phyloP scores from a whole-genome alignment of 2,797 vertebrate species.

The Clarias fuscus region DNA sequence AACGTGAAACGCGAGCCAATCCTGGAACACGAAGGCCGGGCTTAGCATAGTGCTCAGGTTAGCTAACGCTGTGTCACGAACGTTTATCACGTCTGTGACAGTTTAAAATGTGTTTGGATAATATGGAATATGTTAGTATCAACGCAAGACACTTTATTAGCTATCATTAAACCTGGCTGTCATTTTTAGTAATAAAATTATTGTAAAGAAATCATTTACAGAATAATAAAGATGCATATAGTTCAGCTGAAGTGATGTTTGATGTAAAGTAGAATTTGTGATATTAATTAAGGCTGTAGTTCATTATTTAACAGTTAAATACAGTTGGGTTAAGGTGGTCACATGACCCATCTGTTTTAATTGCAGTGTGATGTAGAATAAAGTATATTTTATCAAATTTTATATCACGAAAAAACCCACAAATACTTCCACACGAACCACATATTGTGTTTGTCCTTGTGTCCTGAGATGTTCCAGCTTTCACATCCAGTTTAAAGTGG shows the following conservation, averaged over 20 bases:
- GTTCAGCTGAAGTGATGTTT: neutral
- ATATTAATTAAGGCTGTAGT: neutral
- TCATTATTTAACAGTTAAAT: neutral
- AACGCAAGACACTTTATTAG: neutral
- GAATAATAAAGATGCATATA: neutral
- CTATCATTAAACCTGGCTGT: neutral
- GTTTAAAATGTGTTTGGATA: too few relatives aligned
- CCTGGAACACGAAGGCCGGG: neutral
- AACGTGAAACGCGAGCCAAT: neutral
- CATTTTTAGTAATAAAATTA: neutral
- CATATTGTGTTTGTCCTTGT: neutral
- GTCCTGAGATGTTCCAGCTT: neutral
- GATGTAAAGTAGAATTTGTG: too few relatives aligned
- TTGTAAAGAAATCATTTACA: neutral
- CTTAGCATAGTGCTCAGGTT: neutral
- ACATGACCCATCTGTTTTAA: neutral
- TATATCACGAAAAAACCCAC: neutral
- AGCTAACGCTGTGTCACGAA: constrained; percentile 13
- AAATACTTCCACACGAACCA: neutral
- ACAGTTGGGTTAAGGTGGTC: neutral
- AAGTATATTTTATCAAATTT: neutral
- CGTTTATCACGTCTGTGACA: neutral
- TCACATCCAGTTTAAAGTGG: neutral
- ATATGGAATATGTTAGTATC: neutral
- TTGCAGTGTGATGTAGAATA: neutral